phyloP scores from a whole-genome alignment of 1,140 invertebrate genomes.

The Pseudomyrmex concolor region DNA sequence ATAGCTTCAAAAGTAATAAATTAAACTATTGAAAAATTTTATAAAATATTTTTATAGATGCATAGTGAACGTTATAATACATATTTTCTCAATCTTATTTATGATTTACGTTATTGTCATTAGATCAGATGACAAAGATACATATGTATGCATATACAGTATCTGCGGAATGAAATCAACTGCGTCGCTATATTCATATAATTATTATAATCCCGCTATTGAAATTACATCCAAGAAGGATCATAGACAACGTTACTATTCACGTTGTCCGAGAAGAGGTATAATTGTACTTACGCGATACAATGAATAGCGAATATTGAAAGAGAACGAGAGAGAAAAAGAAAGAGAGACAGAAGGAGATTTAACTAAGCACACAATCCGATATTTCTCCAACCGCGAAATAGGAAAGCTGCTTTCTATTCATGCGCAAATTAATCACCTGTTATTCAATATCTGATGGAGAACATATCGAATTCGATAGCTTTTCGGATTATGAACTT shows the following conservation, averaged over 20 bases:
- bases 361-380: constrained; percentile 25
- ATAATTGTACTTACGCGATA: constrained; percentile 49
- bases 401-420: constrained; percentile 26
- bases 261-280: constrained; percentile 16
- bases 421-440: constrained; percentile 35
- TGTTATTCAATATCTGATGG: constrained; percentile 9
- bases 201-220: constrained; percentile 41
- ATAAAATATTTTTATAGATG: no score
- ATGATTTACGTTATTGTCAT: not conserved
- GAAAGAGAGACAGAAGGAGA: not conserved
- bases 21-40: no score
- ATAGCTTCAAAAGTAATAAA: no score
- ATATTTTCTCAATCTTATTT: constrained; percentile 4
- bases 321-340: not conserved
- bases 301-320: constrained; percentile 50
- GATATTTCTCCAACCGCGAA: constrained; percentile 18
- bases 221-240: constrained; percentile 38
- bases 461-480: constrained; percentile 8
- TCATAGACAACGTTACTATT: constrained; percentile 14
- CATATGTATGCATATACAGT: not conserved
- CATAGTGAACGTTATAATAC: not conserved
- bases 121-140: constrained; percentile 10
- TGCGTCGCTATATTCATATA: constrained; percentile 42
- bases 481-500: constrained; percentile 30
- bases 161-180: constrained; percentile 30